phyloP scores from a whole-genome alignment of 2,113 vertebrate genomes.

The Puffinus mauretanicus region DNA sequence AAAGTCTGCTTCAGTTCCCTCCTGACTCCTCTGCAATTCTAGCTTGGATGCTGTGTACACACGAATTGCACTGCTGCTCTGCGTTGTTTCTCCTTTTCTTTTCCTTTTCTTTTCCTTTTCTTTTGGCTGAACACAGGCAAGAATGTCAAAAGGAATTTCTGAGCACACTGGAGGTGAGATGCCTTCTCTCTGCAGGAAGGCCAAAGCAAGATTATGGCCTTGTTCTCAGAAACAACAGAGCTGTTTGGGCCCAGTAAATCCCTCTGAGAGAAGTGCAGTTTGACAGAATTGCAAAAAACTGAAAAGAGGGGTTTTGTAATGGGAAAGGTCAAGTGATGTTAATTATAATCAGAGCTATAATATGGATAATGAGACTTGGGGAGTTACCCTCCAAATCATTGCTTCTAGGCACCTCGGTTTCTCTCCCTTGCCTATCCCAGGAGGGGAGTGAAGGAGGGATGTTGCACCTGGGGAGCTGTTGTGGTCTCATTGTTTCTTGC shows the following conservation, averaged over 20 bases:
- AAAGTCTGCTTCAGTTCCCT: not conserved
- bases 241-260: not conserved
- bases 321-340: not conserved
- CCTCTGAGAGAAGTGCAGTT: not conserved
- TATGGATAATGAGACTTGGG: not conserved
- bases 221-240: not conserved
- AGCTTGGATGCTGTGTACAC: not conserved
- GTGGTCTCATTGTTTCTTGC: not conserved
- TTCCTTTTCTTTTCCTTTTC: not conserved
- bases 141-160: slow-evolving; percentile 15
- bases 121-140: not conserved
- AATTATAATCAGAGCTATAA: not conserved
- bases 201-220: not conserved
- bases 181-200: not conserved
- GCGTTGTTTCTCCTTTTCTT: not conserved
- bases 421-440: not conserved
- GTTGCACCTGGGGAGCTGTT: not conserved
- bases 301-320: not conserved
- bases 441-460: not conserved
- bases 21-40: not conserved
- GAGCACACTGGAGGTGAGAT: not conserved
- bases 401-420: not conserved
- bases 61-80: not conserved
- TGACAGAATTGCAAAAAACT: not conserved
- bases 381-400: not conserved